Conservation (phyloP, 2,888 invertebrate species). For the Caenorhabditis drosophilae region DNA sequence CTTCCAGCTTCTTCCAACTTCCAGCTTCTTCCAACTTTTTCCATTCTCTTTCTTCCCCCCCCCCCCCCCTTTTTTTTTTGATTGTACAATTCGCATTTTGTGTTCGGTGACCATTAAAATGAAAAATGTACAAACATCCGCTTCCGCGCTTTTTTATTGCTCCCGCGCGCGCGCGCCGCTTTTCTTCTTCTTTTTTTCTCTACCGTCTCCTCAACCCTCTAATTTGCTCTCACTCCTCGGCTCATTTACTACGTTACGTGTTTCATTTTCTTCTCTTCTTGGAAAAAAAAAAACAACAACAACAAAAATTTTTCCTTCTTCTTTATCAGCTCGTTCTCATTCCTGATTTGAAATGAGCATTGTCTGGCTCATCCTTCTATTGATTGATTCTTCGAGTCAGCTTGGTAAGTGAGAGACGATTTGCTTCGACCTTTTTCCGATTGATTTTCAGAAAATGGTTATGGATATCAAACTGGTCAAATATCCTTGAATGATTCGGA, state of each 20-base stretch:
- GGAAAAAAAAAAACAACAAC: too few species aligned
- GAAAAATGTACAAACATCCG: constrained; percentile 45
- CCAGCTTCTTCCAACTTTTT: too few species aligned
- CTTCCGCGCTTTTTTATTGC: constrained; percentile 20
- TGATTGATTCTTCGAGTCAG: too few species aligned
- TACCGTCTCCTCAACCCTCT: too few species aligned
- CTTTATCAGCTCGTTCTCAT: too few species aligned
- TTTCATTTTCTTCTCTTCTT: too few species aligned
- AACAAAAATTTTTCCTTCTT: constrained; percentile 3
- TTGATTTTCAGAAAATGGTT: constrained; percentile 5
- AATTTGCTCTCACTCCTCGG: constrained; percentile 4
- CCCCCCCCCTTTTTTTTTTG: background rate
- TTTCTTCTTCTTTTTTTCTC: background rate
- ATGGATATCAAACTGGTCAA: constrained; percentile 35
- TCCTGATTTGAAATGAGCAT: too few species aligned
- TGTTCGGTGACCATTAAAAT: background rate
- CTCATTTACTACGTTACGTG: too few species aligned
- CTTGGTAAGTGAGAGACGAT: too few species aligned
- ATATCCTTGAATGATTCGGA: constrained; percentile 43
- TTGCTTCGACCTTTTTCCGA: constrained; percentile 13
- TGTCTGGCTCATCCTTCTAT: too few species aligned
- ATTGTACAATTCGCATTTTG: background rate
- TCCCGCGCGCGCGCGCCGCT: background rate
- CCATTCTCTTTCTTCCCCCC: too few species aligned
- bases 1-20: too few species aligned